Evolutionary conservation across 1,140 invertebrate species (phyloP).

Genomic region (Polypedilum vanderplanki): DNA sequence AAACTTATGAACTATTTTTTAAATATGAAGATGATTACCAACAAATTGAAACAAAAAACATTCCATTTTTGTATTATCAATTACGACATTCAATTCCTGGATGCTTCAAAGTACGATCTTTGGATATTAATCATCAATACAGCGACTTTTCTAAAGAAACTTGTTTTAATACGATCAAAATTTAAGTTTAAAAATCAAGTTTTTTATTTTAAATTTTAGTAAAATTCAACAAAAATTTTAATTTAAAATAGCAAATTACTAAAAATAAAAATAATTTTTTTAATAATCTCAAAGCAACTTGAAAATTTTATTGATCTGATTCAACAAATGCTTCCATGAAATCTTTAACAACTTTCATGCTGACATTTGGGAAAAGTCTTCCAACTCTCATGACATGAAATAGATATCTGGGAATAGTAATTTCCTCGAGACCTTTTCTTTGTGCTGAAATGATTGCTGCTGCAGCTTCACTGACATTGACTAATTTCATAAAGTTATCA

Average conservation of each 20-base stretch:
- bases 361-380: conserved; percentile 45
- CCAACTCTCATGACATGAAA: conserved; percentile 35
- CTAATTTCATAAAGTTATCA: conserved; percentile 55
- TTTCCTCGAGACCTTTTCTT: conserved; percentile 48
- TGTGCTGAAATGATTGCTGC: conserved; percentile 58
- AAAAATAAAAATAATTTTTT: too few species aligned
- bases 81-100: conserved; percentile 33
- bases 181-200: too few species aligned
- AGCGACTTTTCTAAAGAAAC: conserved; percentile 36
- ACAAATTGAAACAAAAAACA: conserved; percentile 36
- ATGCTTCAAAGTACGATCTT: conserved; percentile 40
- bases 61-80: conserved; percentile 42
- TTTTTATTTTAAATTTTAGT: too few species aligned
- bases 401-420: conserved; percentile 47
- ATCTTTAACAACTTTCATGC: conserved; percentile 42
- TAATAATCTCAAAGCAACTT: too few species aligned
- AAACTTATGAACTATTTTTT: conserved; percentile 42
- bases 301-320: conserved; percentile 37
- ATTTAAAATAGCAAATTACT: too few species aligned
- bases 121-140: conserved; percentile 38
- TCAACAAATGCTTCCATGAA: conserved; percentile 49
- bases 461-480: conserved; percentile 57
- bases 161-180: too few species aligned
- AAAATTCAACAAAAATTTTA: not conserved
- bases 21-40: conserved; percentile 35